phyloP scores from a whole-genome alignment of 2,797 vertebrate species.

The Sebastes melanostomus region DNA sequence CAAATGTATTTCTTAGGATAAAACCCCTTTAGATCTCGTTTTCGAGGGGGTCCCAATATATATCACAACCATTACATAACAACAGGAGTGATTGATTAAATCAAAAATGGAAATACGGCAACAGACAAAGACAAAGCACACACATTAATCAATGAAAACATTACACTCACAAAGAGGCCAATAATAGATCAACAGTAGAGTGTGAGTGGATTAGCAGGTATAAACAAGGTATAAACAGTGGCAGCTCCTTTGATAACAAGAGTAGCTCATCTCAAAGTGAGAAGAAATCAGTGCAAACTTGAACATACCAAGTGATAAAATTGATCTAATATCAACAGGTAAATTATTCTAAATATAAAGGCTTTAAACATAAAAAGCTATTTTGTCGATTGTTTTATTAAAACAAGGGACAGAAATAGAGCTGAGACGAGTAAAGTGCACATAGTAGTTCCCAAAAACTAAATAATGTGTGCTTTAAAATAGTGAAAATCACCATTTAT shows the following conservation, averaged over 20 bases:
- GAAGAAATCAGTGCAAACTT: neutral
- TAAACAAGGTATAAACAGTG: neutral
- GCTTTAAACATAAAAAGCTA: neutral
- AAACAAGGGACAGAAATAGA: neutral
- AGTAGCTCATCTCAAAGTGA: neutral
- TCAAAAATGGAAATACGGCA: neutral
- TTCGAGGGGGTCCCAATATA: neutral
- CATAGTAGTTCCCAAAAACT: too few species aligned
- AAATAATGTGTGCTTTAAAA: fast-evolving
- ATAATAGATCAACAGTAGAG: neutral
- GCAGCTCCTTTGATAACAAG: neutral
- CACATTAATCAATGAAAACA: neutral
- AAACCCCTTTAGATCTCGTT: neutral
- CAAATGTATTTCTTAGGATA: neutral
- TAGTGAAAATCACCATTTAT: neutral
- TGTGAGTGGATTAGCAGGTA: neutral
- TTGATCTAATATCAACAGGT: neutral
- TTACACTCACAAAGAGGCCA: neutral
- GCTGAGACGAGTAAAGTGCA: neutral
- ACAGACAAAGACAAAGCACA: neutral
- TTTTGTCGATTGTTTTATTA: neutral
- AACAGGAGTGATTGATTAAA: neutral
- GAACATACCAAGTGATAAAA: neutral
- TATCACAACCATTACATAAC: neutral
- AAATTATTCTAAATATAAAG: neutral